Conservation (phyloP, 2,888 invertebrate species). For the Cabera pusaria region DNA sequence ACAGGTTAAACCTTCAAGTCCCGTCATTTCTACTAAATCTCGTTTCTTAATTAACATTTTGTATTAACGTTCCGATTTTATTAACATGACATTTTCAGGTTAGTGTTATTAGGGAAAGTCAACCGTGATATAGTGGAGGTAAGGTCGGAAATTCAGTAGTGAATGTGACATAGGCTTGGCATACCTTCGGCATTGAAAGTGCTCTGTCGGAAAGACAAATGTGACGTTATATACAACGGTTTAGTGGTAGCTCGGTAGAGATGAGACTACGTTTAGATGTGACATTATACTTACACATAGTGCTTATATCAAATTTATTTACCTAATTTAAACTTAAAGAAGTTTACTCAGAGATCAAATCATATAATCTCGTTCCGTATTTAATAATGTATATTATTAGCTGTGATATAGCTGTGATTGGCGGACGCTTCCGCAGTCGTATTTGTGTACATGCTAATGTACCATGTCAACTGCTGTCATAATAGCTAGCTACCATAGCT, state of each 20-base stretch:
- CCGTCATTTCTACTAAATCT: constrained; percentile 43
- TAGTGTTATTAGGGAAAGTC: neutral
- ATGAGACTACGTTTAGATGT: constrained; percentile 39
- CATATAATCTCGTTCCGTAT: no score
- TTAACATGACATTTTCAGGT: constrained; percentile 40
- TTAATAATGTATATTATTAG: no score
- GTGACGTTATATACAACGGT: constrained; percentile 53
- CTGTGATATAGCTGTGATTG: no score
- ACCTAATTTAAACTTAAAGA: no score
- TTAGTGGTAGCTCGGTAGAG: constrained; percentile 39
- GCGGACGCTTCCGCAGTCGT: no score
- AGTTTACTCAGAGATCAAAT: no score
- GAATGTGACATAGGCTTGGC: constrained; percentile 28
- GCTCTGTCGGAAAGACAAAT: constrained; percentile 61
- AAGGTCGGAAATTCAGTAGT: constrained; percentile 14
- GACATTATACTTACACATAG: no score
- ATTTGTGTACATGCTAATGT: no score
- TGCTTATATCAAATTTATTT: no score
- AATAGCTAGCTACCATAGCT: no score
- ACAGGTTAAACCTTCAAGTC: constrained; percentile 23
- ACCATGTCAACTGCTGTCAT: no score
- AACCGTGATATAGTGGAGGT: constrained; percentile 1
- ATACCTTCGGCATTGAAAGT: constrained; percentile 54
- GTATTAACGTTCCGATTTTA: constrained; percentile 52
- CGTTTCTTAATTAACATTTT: constrained; percentile 55